phyloP scores from a whole-genome alignment of 2,113 vertebrate genomes.

The Sinosuthora webbiana region DNA sequence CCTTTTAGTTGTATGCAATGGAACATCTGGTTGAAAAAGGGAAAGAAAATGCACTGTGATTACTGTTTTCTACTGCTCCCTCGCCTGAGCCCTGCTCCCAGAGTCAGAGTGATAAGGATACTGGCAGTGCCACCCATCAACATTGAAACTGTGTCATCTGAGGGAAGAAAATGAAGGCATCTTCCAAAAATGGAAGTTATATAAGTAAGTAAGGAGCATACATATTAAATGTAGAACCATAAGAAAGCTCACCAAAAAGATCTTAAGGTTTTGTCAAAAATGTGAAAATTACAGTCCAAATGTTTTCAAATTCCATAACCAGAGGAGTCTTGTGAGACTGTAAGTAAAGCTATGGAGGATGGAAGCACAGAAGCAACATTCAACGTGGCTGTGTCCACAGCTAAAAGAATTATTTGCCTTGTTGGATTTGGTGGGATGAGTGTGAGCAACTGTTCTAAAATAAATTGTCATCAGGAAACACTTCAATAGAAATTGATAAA shows the following conservation, averaged over 20 bases:
- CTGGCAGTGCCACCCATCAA: background rate
- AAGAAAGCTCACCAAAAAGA: background rate
- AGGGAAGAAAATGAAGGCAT: background rate
- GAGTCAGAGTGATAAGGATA: background rate
- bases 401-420: background rate
- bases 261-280: background rate
- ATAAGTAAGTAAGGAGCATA: background rate
- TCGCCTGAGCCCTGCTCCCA: background rate
- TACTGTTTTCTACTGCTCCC: background rate
- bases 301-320: background rate
- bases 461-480: background rate
- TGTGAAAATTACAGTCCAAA: background rate
- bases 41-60: background rate
- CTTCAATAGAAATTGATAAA: background rate
- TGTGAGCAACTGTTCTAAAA: background rate
- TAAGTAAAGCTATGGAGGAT: background rate
- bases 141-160: background rate
- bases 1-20: background rate
- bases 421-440: background rate
- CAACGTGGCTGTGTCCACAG: background rate
- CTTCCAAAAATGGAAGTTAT: background rate
- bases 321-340: background rate
- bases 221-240: background rate
- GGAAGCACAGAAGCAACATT: background rate
- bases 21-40: background rate